Conservation (phyloP, 2,113 vertebrate species). For the Reinhardtius hippoglossoides region DNA sequence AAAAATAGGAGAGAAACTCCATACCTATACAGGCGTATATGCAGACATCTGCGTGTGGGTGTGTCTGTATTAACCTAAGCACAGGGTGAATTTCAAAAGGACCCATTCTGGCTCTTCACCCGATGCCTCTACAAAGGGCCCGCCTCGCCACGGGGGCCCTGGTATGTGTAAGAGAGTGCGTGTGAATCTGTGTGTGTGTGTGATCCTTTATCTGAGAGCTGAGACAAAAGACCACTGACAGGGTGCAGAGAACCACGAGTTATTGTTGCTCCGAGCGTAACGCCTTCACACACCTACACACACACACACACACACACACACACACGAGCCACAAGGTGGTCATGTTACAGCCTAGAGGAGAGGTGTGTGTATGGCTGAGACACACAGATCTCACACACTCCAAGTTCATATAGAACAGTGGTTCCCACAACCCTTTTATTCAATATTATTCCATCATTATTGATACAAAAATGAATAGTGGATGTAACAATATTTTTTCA, state of each 20-base stretch:
- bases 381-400: neutral
- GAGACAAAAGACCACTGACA: constrained; percentile 69
- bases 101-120: constrained; percentile 67
- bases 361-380: constrained; percentile 20
- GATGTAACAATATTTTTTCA: too few relatives aligned
- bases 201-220: constrained; percentile 58
- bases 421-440: too few relatives aligned
- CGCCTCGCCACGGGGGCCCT: constrained; percentile 48
- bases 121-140: constrained; percentile 76
- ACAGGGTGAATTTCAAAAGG: constrained; percentile 73
- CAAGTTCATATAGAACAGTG: neutral
- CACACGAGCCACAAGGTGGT: constrained; percentile 34
- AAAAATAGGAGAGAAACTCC: neutral
- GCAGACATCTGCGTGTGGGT: constrained; percentile 18
- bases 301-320: constrained; percentile 13
- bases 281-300: constrained; percentile 4
- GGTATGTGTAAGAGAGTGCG: constrained; percentile 24
- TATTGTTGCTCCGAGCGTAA: constrained; percentile 44
- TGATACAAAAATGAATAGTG: too few relatives aligned
- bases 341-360: constrained; percentile 57
- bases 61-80: constrained; percentile 32
- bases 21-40: constrained; percentile 14
- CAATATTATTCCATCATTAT: too few relatives aligned
- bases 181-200: neutral
- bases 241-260: constrained; percentile 41